phyloP scores from a whole-genome alignment of 35 echinoderm and acorn worm species.

The Chiridota heheva region DNA sequence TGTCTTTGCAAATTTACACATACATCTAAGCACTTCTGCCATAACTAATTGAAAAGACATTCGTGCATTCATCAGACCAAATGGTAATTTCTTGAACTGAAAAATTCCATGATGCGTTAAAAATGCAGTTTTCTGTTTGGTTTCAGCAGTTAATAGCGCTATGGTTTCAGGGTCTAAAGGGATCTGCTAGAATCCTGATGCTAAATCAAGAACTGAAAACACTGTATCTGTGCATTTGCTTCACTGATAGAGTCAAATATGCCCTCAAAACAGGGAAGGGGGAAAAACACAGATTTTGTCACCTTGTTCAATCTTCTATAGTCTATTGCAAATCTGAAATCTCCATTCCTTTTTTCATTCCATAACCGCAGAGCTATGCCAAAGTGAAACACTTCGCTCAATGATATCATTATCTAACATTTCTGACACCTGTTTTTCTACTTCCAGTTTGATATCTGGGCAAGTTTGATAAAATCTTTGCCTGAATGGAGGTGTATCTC shows the following conservation, averaged over 20 bases:
- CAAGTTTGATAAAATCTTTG: conserved; percentile 16
- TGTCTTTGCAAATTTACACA: conserved; percentile 32
- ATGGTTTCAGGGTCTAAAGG: no score
- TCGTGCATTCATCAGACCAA: conserved; percentile 58
- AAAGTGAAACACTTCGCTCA: conserved; percentile 34
- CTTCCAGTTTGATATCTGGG: conserved; percentile 12
- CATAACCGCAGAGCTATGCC: conserved; percentile 48
- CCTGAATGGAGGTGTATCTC: conserved; percentile 15
- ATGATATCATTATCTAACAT: conserved; percentile 56
- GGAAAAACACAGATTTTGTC: conserved; percentile 26
- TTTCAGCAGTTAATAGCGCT: conserved; percentile 4
- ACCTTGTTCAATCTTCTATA: conserved; percentile 39
- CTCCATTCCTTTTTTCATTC: conserved; percentile 36
- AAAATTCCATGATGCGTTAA: conserved; percentile 39
- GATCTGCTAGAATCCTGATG: conserved; percentile 53
- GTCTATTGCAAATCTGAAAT: conserved; percentile 55
- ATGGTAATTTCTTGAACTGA: conserved; percentile 55
- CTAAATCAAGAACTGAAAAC: conserved; percentile 45
- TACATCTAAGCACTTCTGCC: conserved; percentile 44
- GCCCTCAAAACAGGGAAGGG: conserved; percentile 38
- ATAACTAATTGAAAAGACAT: conserved; percentile 56
- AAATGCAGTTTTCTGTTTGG: conserved; percentile 39
- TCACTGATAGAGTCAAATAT: conserved; percentile 51
- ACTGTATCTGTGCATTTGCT: conserved; percentile 25
- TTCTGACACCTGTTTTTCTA: conserved; percentile 30